phyloP scores from a whole-genome alignment of 1,140 invertebrate species.

The Amphibalanus amphitrite region DNA sequence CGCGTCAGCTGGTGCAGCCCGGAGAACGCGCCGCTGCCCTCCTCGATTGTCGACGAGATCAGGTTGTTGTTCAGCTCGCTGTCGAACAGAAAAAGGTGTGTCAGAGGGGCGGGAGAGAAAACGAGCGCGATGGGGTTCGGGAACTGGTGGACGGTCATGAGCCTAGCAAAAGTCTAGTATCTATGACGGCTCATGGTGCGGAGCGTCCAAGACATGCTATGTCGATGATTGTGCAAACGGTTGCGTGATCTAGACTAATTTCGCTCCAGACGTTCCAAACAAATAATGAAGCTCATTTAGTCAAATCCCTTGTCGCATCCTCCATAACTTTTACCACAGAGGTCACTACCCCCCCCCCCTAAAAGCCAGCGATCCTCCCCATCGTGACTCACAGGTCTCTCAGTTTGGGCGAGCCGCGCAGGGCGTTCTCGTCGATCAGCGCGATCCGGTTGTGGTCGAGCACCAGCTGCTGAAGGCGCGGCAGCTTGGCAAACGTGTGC shows the following conservation, averaged over 20 bases:
- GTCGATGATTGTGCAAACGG: too few relatives aligned
- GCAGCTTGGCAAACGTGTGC: slow-evolving; percentile 60
- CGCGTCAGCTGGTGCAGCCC: slow-evolving; percentile 48
- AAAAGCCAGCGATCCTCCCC: neutral
- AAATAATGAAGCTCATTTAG: too few relatives aligned
- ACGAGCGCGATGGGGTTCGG: too few relatives aligned
- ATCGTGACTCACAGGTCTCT: slow-evolving; percentile 26
- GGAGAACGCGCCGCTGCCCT: slow-evolving; percentile 57
- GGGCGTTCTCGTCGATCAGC: slow-evolving; percentile 61
- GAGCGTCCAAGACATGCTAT: too few relatives aligned
- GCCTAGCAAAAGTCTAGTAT: too few relatives aligned
- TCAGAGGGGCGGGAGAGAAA: too few relatives aligned
- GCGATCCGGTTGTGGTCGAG: slow-evolving; percentile 62
- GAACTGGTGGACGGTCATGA: too few relatives aligned
- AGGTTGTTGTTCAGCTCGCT: slow-evolving; percentile 57
- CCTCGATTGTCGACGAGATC: slow-evolving; percentile 77
- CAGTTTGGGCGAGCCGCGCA: slow-evolving; percentile 28
- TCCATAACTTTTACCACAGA: too few relatives aligned
- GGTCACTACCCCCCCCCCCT: neutral
- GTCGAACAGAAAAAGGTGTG: neutral
- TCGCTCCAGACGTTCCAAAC: too few relatives aligned
- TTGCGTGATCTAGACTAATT: too few relatives aligned
- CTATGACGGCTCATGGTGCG: too few relatives aligned
- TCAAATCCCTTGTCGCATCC: too few relatives aligned
- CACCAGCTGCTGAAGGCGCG: slow-evolving; percentile 48